Evolutionary conservation across 2,113 vertebrate genomes (phyloP), one percentile per base, ranked within the genome.

Genomic region (Fukomys damarensis): DNA sequence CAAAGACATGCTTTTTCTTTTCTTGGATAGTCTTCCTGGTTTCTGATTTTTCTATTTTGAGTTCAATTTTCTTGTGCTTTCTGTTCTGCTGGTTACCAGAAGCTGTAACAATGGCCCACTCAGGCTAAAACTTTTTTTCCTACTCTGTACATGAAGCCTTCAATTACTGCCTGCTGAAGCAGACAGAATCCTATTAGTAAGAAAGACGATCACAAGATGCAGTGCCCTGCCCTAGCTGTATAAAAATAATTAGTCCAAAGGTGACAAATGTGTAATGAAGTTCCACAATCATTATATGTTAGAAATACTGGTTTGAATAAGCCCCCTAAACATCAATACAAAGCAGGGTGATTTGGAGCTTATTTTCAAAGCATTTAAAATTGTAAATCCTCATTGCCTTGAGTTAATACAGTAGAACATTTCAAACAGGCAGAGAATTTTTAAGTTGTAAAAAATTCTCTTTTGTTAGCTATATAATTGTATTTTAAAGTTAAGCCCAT

Each of bases 131-230:
- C 98, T 99, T 99, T 98, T 96, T 96, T 84, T 24, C 11, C 85
- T 93, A 97, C 97, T 97, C 97, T 96, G 87, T 98, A 99, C 98
- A 99, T 97, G 98, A 98, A 99, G 97, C 98, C 99, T 99, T 99
- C 99, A 99, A 99, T 99, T 99, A 99, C 98, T 99, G 99, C 97
- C 98, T 99, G 99, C 98, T 99, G 99, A 99, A 99, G 99, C 99
- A 99, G 99, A 99, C 98, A 99, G 98, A 99, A 99, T 99, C 99
- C 99, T 99, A 99, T 99, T 99, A 99, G 99, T 97, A 99, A 98
- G 98, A 98, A 98, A 98, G 98, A 98, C 98, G 93, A 98, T 98
- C 98, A 98, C 97, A 98, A 98, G 98, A 98, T 96, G 98, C 98
- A 98, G 96, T 98, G 98, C 98, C 98, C 98, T 99, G 98, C 99